phyloP scores from a whole-genome alignment of 1,140 invertebrate genomes.

The Drosophila neocordata region DNA sequence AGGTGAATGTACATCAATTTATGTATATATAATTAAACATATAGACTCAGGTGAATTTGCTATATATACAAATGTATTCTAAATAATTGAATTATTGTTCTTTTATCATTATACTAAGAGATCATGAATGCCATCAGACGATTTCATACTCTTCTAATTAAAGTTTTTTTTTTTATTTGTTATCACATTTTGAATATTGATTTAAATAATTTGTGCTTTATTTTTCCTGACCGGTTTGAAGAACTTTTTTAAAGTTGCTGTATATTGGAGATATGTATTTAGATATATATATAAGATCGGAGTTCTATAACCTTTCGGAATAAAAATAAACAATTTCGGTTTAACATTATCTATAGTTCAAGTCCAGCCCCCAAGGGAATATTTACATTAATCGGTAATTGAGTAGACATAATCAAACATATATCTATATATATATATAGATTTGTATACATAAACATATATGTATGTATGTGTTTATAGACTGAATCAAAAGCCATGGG shows the following conservation, averaged over 20 bases:
- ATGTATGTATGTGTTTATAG: no score
- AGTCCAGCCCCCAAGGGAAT: conserved; percentile 7
- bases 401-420: conserved; percentile 1
- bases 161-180: no score
- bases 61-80: not conserved
- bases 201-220: no score
- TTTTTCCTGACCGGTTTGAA: no score
- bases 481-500: not conserved
- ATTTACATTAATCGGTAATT: conserved; percentile 1
- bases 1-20: not conserved
- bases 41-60: not conserved
- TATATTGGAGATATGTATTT: no score
- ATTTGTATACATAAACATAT: not conserved
- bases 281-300: no score
- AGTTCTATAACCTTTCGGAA: no score
- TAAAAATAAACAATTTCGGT: not conserved
- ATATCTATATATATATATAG: not conserved
- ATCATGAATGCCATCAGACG: no score
- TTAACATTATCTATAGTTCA: not conserved
- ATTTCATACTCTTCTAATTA: no score
- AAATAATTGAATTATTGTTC: not conserved
- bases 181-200: no score
- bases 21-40: not conserved
- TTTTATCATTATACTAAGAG: no score
- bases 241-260: no score